These are phyloP conservation scores for Hydractinia echinata DNA, from an alignment of 30 jellyfish, hydroid and myxozoan species.

Conservation along the genomic window DNA sequence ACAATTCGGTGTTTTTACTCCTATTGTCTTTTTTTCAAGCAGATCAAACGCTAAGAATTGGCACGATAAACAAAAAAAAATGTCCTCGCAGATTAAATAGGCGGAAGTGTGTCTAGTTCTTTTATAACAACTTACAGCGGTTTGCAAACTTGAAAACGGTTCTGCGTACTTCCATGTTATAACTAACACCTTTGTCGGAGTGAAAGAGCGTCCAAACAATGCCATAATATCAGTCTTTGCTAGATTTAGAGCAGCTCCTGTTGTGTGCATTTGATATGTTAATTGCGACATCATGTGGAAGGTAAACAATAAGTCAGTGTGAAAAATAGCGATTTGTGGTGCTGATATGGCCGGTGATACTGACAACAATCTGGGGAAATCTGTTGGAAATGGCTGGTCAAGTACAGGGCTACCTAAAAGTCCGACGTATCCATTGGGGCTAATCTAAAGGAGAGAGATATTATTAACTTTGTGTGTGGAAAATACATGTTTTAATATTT, in stretches of 20 bases:
- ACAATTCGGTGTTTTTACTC: not conserved
- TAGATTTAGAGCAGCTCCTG: not conserved
- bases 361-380: too few relatives aligned
- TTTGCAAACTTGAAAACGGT: not conserved
- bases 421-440: not conserved
- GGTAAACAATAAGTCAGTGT: not conserved
- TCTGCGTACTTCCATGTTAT: not conserved
- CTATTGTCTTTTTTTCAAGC: not conserved
- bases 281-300: not conserved
- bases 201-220: not conserved
- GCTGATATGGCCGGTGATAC: not conserved
- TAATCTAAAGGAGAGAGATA: not conserved
- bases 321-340: conserved; percentile 1
- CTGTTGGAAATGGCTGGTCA: conserved; percentile 6
- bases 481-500: too few relatives aligned
- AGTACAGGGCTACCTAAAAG: not conserved
- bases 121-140: too few relatives aligned
- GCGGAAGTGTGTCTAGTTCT: too few relatives aligned
- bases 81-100: too few relatives aligned
- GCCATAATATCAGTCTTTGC: not conserved
- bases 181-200: not conserved
- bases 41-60: not conserved
- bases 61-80: too few relatives aligned
- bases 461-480: too few relatives aligned
- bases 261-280: not conserved